Conservation (phyloP, 2,113 vertebrate genomes). For the Prietella phreatophila region DNA sequence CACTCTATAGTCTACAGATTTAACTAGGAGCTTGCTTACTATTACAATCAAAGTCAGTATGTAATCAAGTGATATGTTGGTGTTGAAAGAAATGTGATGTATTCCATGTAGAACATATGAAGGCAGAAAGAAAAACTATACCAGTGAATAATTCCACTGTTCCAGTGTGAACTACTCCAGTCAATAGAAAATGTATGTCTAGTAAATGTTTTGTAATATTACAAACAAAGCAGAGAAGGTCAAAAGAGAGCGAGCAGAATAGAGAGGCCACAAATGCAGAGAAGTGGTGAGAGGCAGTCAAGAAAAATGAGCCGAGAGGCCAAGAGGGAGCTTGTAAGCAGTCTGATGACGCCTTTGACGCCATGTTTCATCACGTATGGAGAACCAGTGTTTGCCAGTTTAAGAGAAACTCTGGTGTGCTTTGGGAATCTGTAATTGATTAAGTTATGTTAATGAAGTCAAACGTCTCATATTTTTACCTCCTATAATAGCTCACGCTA, state of each 20-base stretch:
- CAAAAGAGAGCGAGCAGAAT: not conserved
- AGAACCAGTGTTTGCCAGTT: not conserved
- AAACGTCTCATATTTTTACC: not conserved
- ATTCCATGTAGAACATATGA: not conserved
- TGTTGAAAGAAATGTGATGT: not conserved
- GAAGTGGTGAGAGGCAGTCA: not conserved
- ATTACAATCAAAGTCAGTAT: not conserved
- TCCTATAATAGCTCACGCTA: not conserved
- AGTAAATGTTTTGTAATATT: not conserved
- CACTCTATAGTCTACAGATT: not conserved
- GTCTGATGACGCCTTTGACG: not conserved
- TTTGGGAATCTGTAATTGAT: not conserved
- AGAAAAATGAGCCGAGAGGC: not conserved
- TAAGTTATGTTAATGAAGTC: not conserved
- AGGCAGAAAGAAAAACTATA: not conserved
- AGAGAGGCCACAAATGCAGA: not conserved
- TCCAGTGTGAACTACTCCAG: no score
- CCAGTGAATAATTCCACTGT: no score
- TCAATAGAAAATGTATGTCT: no score
- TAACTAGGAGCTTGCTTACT: not conserved
- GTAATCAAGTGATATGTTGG: not conserved
- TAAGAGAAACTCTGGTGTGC: not conserved
- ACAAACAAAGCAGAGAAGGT: not conserved
- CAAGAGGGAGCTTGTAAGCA: not conserved
- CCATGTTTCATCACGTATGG: not conserved